phyloP scores from a whole-genome alignment of 2,888 invertebrate genomes.

The Therioaphis trifolii region DNA sequence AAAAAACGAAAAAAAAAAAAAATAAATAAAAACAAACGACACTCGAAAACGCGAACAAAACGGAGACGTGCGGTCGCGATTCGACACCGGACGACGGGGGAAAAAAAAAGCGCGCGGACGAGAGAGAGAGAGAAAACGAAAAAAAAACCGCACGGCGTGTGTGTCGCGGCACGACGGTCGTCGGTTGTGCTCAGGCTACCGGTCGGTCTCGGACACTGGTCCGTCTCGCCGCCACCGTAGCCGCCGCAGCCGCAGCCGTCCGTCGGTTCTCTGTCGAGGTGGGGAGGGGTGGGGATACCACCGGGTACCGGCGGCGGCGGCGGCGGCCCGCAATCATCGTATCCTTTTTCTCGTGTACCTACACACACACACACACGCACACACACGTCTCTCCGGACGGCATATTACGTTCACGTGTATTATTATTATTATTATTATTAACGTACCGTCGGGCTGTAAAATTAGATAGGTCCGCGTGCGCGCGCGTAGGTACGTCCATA shows the following conservation, averaged over 20 bases:
- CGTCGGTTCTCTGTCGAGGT: background rate
- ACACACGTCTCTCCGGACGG: too few relatives aligned
- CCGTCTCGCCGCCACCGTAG: slow-evolving; percentile 20
- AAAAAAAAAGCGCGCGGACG: background rate
- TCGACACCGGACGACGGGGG: background rate
- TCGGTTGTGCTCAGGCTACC: slow-evolving; percentile 41
- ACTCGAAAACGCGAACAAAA: background rate
- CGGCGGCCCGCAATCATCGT: too few relatives aligned
- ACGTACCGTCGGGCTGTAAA: too few relatives aligned
- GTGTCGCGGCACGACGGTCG: slow-evolving; percentile 12
- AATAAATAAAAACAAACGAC: background rate
- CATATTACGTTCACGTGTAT: too few relatives aligned
- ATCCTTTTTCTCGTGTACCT: too few relatives aligned
- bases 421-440: too few relatives aligned
- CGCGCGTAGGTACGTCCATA: too few relatives aligned
- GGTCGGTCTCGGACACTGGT: slow-evolving; percentile 60
- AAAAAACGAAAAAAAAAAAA: background rate
- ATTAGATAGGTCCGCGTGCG: too few relatives aligned
- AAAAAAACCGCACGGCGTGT: background rate
- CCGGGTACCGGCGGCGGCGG: too few relatives aligned
- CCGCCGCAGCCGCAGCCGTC: background rate
- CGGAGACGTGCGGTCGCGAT: background rate
- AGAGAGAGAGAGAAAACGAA: background rate
- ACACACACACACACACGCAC: too few relatives aligned
- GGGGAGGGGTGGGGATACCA: too few relatives aligned